These are phyloP conservation scores for Glaucopsyche alexis DNA, from an alignment of 2,888 invertebrate species.

Conservation along the genomic window DNA sequence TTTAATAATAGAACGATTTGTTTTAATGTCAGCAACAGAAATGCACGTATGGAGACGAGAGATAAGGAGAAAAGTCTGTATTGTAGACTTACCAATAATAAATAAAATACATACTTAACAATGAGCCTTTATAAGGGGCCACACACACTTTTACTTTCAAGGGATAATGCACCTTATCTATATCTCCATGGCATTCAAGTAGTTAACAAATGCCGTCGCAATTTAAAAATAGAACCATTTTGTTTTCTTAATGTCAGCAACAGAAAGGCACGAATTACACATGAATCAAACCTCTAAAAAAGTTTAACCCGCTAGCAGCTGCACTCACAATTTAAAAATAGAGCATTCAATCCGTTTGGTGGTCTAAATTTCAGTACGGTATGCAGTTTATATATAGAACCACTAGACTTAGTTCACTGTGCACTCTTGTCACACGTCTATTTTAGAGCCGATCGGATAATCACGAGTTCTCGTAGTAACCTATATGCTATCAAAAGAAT, in stretches of 20 bases:
- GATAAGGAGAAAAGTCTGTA: no score
- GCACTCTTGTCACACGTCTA: conserved; percentile 73
- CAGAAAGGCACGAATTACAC: conserved; percentile 8
- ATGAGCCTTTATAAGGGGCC: no score
- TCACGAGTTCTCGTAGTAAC: conserved; percentile 33
- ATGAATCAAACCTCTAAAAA: conserved; percentile 31
- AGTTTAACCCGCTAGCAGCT: conserved; percentile 64
- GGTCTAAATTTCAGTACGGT: conserved; percentile 75
- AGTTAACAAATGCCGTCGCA: conserved; percentile 7
- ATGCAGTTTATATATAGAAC: conserved; percentile 69
- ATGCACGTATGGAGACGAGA: no score
- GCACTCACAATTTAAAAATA: conserved; percentile 63
- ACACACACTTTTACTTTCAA: no score
- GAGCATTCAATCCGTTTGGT: conserved; percentile 71
- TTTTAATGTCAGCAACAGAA: background rate
- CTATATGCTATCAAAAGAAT: conserved; percentile 18
- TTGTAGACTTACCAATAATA: no score
- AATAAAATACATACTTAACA: no score
- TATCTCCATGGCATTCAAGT: background rate
- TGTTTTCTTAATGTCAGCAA: background rate
- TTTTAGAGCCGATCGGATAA: conserved; percentile 53
- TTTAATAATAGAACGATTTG: background rate
- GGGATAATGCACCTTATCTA: no score
- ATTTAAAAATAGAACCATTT: background rate
- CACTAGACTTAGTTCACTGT: conserved; percentile 71